These are phyloP conservation scores for Latrodectus elegans DNA, from an alignment of 2,888 invertebrate species.

Conservation along the genomic window DNA sequence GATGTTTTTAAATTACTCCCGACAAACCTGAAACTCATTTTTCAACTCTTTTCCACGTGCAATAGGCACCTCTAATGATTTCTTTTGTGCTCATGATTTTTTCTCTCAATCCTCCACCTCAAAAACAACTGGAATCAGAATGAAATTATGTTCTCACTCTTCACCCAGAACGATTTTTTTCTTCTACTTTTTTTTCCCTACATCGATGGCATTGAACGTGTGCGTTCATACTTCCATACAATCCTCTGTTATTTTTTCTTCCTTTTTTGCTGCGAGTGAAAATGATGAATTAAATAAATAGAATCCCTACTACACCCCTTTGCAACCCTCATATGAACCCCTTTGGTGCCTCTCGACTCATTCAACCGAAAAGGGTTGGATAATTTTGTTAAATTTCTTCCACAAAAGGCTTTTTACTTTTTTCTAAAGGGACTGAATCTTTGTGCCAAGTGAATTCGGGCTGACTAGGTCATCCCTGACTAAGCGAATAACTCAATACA, in stretches of 20 bases:
- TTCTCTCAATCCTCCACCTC: neutral
- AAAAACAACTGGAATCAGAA: conserved; percentile 42
- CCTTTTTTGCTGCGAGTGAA: conserved; percentile 31
- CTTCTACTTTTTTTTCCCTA: conserved; percentile 19
- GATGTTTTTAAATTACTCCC: neutral
- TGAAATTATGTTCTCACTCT: conserved; percentile 59
- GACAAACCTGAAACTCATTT: conserved; percentile 41
- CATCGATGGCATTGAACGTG: conserved; percentile 23
- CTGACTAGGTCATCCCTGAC: conserved; percentile 2
- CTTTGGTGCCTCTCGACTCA: conserved; percentile 57
- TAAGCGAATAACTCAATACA: conserved; percentile 11
- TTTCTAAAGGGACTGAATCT: neutral
- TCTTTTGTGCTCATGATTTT: conserved; percentile 50
- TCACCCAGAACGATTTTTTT: conserved; percentile 45
- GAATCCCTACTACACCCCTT: conserved; percentile 19
- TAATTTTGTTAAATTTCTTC: conserved; percentile 63
- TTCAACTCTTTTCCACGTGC: conserved; percentile 20
- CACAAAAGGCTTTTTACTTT: conserved; percentile 34
- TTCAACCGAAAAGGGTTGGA: conserved; percentile 56
- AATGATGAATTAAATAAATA: conserved; percentile 67
- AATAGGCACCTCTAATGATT: conserved; percentile 42
- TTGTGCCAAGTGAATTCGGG: neutral
- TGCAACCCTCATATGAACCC: conserved; percentile 41
- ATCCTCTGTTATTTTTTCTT: neutral
- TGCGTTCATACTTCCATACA: conserved; percentile 15